Percentiles rank a stretch among this genome's conserved stretches.
These are phyloP conservation scores for Pao palembangensis DNA, from an alignment of 2,113 vertebrate genomes.

Conservation along the genomic window DNA sequence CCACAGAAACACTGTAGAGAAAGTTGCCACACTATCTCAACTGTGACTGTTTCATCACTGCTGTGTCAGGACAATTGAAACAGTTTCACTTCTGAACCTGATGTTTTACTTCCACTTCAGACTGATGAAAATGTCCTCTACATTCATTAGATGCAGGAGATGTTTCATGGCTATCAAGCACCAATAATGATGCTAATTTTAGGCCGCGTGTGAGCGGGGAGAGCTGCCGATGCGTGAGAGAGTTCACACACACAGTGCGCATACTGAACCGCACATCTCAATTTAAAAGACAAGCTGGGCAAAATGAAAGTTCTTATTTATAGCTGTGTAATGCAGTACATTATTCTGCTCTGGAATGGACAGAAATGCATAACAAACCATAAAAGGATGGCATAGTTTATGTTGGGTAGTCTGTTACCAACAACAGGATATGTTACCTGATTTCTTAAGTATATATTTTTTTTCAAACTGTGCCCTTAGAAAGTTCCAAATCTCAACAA, in stretches of 20 bases:
- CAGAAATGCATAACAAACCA: too few species aligned
- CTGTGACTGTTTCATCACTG: too few species aligned
- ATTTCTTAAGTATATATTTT: too few species aligned
- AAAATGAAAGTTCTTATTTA: neutral
- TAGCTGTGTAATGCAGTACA: conserved; percentile 5
- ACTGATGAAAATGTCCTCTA: conserved; percentile 1
- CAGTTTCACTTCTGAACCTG: neutral
- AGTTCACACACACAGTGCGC: conserved; percentile 20
- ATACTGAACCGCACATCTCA: neutral
- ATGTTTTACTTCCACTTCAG: neutral
- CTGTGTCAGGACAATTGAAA: neutral
- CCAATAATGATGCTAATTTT: conserved; percentile 55
- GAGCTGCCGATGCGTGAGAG: conserved; percentile 32
- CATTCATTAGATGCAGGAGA: conserved; percentile 33
- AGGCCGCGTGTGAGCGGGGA: conserved; percentile 23
- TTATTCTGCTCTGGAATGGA: neutral
- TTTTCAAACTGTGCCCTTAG: too few species aligned
- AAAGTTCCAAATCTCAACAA: neutral
- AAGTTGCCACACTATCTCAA: neutral
- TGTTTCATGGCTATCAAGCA: conserved; percentile 50
- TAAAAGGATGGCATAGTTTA: too few species aligned
- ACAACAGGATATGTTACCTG: too few species aligned
- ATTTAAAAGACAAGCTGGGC: too few species aligned
- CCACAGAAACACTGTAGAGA: neutral
- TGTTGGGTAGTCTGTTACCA: too few species aligned